Evolutionary conservation across 2,797 vertebrate species (phyloP).

Genomic region (Enteromius anoplus): DNA sequence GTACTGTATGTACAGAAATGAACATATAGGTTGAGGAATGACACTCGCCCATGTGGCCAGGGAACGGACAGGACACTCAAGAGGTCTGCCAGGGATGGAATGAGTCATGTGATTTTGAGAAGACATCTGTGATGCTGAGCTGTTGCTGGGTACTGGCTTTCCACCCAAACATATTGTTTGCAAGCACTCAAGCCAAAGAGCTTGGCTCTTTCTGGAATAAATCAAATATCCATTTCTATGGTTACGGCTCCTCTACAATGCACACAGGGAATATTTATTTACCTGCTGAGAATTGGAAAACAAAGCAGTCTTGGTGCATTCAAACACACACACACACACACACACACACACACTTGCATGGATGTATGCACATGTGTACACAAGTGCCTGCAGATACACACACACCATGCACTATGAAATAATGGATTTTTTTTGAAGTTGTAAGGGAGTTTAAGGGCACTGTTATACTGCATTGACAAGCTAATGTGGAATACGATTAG

Average conservation of each 20-base stretch:
- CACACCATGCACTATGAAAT: slow-evolving; percentile 4
- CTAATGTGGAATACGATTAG: slow-evolving; percentile 67
- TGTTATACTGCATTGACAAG: slow-evolving; percentile 59
- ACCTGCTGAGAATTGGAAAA: slow-evolving; percentile 64
- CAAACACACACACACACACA: slow-evolving; percentile 30
- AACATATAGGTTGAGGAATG: neutral
- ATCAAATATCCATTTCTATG: slow-evolving; percentile 66
- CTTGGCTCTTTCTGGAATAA: slow-evolving; percentile 64
- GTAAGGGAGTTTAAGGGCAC: slow-evolving; percentile 55
- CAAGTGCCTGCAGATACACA: slow-evolving; percentile 10
- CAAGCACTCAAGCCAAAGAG: slow-evolving; percentile 61
- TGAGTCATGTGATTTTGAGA: slow-evolving; percentile 65
- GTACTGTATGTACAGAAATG: neutral
- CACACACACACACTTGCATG: slow-evolving; percentile 23
- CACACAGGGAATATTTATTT: slow-evolving; percentile 63
- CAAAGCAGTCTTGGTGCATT: slow-evolving; percentile 52
- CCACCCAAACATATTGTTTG: slow-evolving; percentile 63
- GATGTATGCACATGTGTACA: slow-evolving; percentile 21
- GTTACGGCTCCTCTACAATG: slow-evolving; percentile 57
- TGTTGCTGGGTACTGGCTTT: slow-evolving; percentile 36
- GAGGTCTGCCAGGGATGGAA: slow-evolving; percentile 39
- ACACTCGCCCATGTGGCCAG: slow-evolving; percentile 4
- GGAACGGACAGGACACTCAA: neutral
- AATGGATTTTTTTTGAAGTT: slow-evolving; percentile 61
- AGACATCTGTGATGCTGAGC: slow-evolving; percentile 40